phyloP scores from a whole-genome alignment of 2,113 vertebrate genomes.

The Panurus biarmicus region DNA sequence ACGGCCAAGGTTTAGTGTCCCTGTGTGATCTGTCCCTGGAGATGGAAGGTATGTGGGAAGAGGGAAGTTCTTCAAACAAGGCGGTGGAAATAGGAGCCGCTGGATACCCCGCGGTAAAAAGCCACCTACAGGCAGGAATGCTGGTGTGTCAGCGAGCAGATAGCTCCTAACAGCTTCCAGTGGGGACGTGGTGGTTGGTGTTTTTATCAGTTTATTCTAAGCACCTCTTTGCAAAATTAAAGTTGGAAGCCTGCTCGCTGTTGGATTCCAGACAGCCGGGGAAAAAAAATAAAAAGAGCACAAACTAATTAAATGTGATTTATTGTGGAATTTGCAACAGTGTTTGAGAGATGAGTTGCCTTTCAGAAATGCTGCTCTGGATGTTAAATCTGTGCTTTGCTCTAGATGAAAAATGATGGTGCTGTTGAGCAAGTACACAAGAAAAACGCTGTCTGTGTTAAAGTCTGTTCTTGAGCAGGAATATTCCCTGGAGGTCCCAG shows the following conservation, averaged over 20 bases:
- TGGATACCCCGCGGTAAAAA: background rate
- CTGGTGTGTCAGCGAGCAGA: background rate
- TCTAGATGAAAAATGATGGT: background rate
- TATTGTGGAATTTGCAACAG: slow-evolving; percentile 17
- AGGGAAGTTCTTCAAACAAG: slow-evolving; percentile 54
- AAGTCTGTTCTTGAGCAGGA: background rate
- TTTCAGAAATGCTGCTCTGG: background rate
- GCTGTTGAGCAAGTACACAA: background rate
- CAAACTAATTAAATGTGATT: slow-evolving; percentile 14
- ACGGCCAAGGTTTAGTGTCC: slow-evolving; percentile 44
- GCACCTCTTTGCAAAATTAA: background rate
- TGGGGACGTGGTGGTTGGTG: background rate
- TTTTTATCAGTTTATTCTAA: background rate
- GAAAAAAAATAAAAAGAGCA: background rate
- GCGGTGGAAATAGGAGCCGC: slow-evolving; percentile 38
- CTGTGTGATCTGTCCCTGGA: slow-evolving; percentile 46
- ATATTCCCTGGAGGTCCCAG: background rate
- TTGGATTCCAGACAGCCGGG: background rate
- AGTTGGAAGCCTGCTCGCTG: background rate
- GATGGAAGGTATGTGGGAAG: slow-evolving; percentile 61
- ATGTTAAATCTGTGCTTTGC: background rate
- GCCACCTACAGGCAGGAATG: slow-evolving; percentile 59
- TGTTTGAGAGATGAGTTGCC: background rate
- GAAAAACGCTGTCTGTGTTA: background rate
- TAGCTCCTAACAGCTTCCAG: background rate